These are phyloP conservation scores for Eufriesea mexicana DNA, from an alignment of 1,140 invertebrate genomes.

Conservation along the genomic window DNA sequence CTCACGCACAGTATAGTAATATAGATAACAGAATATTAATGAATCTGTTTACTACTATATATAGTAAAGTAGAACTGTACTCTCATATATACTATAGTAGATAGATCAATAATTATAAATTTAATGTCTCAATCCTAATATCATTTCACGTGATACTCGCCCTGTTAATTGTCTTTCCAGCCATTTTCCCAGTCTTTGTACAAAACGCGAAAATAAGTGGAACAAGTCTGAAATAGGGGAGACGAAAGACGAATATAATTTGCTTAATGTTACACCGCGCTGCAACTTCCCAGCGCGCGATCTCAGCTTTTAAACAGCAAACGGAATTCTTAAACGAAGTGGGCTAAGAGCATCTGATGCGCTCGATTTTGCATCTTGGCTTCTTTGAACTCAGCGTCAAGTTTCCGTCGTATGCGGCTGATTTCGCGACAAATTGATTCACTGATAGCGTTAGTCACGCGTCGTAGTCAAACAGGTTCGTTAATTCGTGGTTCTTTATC, in stretches of 20 bases:
- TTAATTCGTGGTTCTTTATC: not conserved
- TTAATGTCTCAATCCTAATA: no score
- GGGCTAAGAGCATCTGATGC: not conserved
- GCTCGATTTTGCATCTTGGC: conserved; percentile 4
- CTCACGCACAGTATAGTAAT: no score
- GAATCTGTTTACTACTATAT: no score
- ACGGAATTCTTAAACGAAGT: conserved; percentile 10
- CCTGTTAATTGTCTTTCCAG: no score
- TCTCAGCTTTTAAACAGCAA: not conserved
- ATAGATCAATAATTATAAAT: no score
- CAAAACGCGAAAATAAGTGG: no score
- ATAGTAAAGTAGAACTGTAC: no score
- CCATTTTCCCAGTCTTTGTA: no score
- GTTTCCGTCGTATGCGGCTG: not conserved
- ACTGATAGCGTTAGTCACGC: not conserved
- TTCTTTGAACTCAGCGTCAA: conserved; percentile 1
- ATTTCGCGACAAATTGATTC: not conserved
- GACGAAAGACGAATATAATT: not conserved
- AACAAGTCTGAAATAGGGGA: not conserved
- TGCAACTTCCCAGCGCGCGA: not conserved
- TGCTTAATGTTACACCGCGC: not conserved
- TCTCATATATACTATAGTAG: no score
- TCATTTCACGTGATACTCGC: no score
- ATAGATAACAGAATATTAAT: no score
- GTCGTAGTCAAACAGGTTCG: not conserved